Evolutionary conservation across 2,888 invertebrate species (phyloP), one percentile per base, ranked within the genome.

Genomic region (Saturnia japonica): DNA sequence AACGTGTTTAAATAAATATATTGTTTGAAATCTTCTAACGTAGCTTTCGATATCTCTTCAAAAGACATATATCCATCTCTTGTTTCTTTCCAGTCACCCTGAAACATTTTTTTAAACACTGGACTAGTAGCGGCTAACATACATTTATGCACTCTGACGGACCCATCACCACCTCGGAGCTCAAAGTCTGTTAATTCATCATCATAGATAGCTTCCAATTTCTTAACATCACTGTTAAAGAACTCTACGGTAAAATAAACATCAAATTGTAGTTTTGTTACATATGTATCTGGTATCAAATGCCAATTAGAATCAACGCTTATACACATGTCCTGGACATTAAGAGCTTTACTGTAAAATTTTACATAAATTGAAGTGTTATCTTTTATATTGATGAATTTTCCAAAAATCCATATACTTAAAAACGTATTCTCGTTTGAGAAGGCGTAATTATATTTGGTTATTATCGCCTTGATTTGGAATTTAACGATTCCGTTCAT

Each of bases 101-200:
- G 80, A 11, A 88, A 78, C 86, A 88, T 87, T 9, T 82, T 74
- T 28, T 82, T 76, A 22, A 89, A 70, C 9, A 88, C 87, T 0
- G 87, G 85, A 67, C 88, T 89, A 16, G 84, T 77, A 0, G 86
- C 81, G 0, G 89, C n/a, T n/a, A n/a, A n/a, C n/a, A n/a, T n/a
- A n/a, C n/a, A n/a, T n/a, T n/a, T n/a, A n/a, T n/a, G n/a, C 89
- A 87, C 74, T 8, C 77, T 80, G 9, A 89, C 85, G 0, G 84
- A 81, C 0, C 89, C 89, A 67, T 85, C 87, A 14, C 82, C 82
- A 0, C 86, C 85, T 8, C 83, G 80, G 67, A 89, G 72, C 67
- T 85, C 83, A 67, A 89, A 88, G 72, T 89, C 89, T 0, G 85
- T 86, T 68, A 89, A 72, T 57, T 87, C 85, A 1, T 78, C 79